These are phyloP conservation scores for Caenorhabditis panamensis DNA, from an alignment of 2,888 invertebrate genomes.

Conservation along the genomic window DNA sequence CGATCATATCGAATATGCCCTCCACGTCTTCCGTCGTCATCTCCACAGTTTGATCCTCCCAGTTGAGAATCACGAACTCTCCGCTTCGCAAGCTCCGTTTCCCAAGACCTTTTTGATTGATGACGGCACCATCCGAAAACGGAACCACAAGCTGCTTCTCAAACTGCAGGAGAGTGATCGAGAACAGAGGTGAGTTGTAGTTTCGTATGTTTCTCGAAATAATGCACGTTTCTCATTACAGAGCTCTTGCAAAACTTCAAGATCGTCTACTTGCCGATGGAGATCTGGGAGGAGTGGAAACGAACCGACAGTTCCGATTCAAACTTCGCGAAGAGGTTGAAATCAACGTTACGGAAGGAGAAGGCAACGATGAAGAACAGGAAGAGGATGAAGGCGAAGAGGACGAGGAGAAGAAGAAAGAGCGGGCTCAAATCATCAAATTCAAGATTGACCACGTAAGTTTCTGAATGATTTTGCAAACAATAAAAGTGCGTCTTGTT, in stretches of 20 bases:
- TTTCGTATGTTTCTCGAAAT: background rate
- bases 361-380: too few relatives aligned
- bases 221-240: background rate
- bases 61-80: too few relatives aligned
- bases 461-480: too few relatives aligned
- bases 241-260: slow-evolving; percentile 72
- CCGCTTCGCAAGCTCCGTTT: too few relatives aligned
- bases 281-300: slow-evolving; percentile 69
- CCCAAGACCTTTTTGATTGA: too few relatives aligned
- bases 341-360: too few relatives aligned
- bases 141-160: slow-evolving; percentile 69
- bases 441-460: slow-evolving; percentile 53
- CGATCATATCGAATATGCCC: too few relatives aligned
- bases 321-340: slow-evolving; percentile 65
- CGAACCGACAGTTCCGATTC: slow-evolving; percentile 73
- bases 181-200: slow-evolving; percentile 59
- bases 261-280: slow-evolving; percentile 75
- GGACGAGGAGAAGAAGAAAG: too few relatives aligned
- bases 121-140: slow-evolving; percentile 68
- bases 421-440: too few relatives aligned
- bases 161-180: slow-evolving; percentile 73
- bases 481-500: too few relatives aligned
- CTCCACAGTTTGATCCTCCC: slow-evolving; percentile 68
- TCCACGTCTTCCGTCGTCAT: too few relatives aligned
- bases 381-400: too few relatives aligned